Percentiles rank a stretch among this genome's conserved stretches.
phyloP scores from a whole-genome alignment of 1,140 invertebrate species.

The Physella acuta region DNA sequence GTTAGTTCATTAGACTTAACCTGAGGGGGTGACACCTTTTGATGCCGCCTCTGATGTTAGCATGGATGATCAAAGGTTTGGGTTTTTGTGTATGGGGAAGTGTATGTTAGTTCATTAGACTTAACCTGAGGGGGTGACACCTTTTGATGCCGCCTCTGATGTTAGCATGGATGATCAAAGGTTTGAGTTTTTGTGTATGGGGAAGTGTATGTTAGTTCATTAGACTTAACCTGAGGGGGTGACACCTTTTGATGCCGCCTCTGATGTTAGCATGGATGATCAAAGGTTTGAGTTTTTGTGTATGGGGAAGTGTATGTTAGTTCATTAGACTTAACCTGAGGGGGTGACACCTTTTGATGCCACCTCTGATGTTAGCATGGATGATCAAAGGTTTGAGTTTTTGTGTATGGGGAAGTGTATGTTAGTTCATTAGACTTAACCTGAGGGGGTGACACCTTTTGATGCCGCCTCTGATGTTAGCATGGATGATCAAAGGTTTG shows the following conservation, averaged over 20 bases:
- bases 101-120: no score
- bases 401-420: no score
- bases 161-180: slow-evolving; percentile 86
- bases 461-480: slow-evolving; percentile 80
- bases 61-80: slow-evolving; percentile 89
- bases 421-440: no score
- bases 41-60: slow-evolving; percentile 80
- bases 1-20: no score
- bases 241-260: slow-evolving; percentile 84
- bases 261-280: slow-evolving; percentile 81
- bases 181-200: no score
- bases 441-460: slow-evolving; percentile 74
- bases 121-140: slow-evolving; percentile 69
- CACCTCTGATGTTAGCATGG: slow-evolving; percentile 77
- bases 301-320: no score
- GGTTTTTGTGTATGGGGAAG: no score
- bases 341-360: slow-evolving; percentile 84
- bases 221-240: slow-evolving; percentile 66
- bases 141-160: slow-evolving; percentile 86
- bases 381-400: slow-evolving; percentile 89
- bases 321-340: no score
- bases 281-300: slow-evolving; percentile 90
- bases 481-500: slow-evolving; percentile 89
- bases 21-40: slow-evolving; percentile 74
- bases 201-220: no score